phyloP scores from a whole-genome alignment of 2,797 vertebrate species.

The Pseudomugil tenellus region DNA sequence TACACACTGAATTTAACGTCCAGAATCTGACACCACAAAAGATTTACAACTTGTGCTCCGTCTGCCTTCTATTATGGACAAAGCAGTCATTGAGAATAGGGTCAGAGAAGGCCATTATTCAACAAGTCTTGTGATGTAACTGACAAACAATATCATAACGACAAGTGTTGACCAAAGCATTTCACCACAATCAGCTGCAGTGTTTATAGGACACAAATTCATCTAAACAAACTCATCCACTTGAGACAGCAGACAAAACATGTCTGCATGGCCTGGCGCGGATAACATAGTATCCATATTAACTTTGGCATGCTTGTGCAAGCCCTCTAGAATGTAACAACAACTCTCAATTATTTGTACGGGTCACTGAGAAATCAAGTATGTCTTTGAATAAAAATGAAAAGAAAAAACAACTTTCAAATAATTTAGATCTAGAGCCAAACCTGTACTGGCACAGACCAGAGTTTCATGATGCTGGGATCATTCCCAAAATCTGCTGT shows the following conservation, averaged over 20 bases:
- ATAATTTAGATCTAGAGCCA: conserved; percentile 45
- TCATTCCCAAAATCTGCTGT: conserved; percentile 57
- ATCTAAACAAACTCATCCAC: conserved; percentile 65
- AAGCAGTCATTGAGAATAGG: conserved; percentile 43
- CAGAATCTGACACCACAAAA: conserved; percentile 43
- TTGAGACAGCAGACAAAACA: conserved; percentile 69
- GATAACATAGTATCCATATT: conserved; percentile 60
- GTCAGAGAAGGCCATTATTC: conserved; percentile 47
- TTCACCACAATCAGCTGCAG: conserved; percentile 58
- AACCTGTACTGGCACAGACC: conserved; percentile 46
- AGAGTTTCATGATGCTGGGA: conserved; percentile 40
- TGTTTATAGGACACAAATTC: conserved; percentile 64
- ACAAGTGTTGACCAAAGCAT: conserved; percentile 59
- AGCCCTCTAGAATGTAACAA: conserved; percentile 63
- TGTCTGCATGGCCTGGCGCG: conserved; percentile 50
- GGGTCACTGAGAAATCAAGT: conserved; percentile 31
- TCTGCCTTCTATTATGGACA: conserved; percentile 54
- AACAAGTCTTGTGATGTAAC: conserved; percentile 63
- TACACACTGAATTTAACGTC: conserved; percentile 57
- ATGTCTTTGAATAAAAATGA: not conserved
- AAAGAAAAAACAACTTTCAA: conserved; percentile 15
- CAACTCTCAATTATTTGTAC: conserved; percentile 52
- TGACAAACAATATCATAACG: conserved; percentile 69
- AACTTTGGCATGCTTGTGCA: conserved; percentile 44
- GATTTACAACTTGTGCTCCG: conserved; percentile 45